These are phyloP conservation scores for Phaetusa simplex DNA, from an alignment of 2,113 vertebrate species.

Conservation along the genomic window DNA sequence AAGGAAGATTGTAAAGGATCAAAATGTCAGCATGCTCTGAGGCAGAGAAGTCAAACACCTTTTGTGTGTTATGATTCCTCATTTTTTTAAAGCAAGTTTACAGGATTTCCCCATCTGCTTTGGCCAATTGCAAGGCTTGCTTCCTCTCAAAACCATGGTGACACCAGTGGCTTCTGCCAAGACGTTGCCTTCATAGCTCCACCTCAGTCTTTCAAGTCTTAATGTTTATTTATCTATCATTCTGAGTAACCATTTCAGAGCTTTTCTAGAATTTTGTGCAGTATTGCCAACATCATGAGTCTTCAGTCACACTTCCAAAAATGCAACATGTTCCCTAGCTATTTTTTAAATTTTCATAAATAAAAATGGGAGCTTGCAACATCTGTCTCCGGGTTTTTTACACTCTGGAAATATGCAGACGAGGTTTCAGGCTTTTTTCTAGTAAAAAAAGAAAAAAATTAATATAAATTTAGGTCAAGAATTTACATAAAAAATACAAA, in stretches of 20 bases:
- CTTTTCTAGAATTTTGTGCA: background rate
- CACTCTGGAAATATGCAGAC: background rate
- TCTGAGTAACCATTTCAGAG: background rate
- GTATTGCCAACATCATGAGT: background rate
- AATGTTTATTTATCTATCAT: background rate
- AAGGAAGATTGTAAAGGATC: background rate
- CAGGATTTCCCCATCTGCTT: background rate
- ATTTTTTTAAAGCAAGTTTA: background rate
- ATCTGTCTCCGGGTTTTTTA: background rate
- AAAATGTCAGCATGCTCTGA: background rate
- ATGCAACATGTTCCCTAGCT: background rate
- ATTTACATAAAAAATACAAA: background rate
- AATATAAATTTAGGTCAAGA: background rate
- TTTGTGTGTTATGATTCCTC: fast-evolving
- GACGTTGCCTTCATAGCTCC: background rate
- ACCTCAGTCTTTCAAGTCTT: background rate
- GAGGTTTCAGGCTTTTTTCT: background rate
- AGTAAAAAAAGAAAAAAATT: fast-evolving
- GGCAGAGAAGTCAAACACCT: background rate
- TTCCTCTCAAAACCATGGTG: background rate
- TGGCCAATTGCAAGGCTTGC: background rate
- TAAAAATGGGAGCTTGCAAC: background rate
- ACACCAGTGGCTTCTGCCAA: background rate
- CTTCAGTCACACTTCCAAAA: background rate
- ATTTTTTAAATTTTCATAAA: background rate